Conservation (phyloP, 2,888 invertebrate genomes). For the Thymelicus acteon region DNA sequence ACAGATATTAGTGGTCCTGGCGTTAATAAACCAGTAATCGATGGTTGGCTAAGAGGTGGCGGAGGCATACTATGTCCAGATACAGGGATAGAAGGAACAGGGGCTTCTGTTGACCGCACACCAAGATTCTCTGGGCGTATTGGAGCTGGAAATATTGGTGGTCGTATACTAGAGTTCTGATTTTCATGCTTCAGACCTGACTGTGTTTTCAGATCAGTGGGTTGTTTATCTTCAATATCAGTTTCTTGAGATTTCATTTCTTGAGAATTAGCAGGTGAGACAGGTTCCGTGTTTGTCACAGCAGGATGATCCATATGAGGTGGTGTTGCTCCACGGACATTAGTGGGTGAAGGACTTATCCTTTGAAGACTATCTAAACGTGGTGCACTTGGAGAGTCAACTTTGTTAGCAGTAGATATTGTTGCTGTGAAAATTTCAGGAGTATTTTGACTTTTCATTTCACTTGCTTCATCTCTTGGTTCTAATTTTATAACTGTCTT, state of each 20-base stretch:
- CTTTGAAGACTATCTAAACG: conserved; percentile 73
- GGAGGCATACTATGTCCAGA: conserved; percentile 75
- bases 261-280: conserved; percentile 76
- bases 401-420: conserved; percentile 72
- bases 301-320: conserved; percentile 76
- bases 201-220: conserved; percentile 77
- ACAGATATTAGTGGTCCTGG: conserved; percentile 86
- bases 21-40: conserved; percentile 83
- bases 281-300: conserved; percentile 71
- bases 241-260: conserved; percentile 69
- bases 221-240: conserved; percentile 75
- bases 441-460: conserved; percentile 77
- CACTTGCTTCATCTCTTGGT: conserved; percentile 77
- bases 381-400: conserved; percentile 75
- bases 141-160: conserved; percentile 68
- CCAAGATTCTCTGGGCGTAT: conserved; percentile 74
- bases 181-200: conserved; percentile 66
- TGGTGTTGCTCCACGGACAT: conserved; percentile 69
- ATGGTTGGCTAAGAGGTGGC: conserved; percentile 80
- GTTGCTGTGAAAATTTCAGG: conserved; percentile 82
- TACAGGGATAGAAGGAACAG: conserved; percentile 64
- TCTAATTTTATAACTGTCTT: conserved; percentile 82
- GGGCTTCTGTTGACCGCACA: conserved; percentile 66
- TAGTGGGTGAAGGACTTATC: conserved; percentile 77
- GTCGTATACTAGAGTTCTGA: conserved; percentile 60